Conservation (phyloP, 2,888 invertebrate species). For the Ophion slaviceki region DNA sequence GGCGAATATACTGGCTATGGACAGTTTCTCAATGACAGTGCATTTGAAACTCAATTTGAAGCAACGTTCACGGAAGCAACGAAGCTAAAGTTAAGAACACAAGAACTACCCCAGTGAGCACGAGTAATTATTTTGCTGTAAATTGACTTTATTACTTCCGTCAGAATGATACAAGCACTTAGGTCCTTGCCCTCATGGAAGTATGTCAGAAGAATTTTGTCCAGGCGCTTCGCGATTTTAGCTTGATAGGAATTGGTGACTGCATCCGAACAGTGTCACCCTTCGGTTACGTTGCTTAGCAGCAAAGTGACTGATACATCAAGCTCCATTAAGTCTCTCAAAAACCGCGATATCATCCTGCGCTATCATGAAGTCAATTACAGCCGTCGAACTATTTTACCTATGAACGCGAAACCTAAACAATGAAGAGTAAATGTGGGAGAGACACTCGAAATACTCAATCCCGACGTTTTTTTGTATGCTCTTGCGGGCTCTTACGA, state of each 20-base stretch:
- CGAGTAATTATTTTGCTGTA: background rate
- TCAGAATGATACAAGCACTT: background rate
- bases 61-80: too few species aligned
- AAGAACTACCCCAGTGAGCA: background rate
- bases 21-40: too few species aligned
- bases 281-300: conserved; percentile 7
- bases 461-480: too few species aligned
- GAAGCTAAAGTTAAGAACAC: too few species aligned
- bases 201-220: background rate
- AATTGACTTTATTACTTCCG: too few species aligned
- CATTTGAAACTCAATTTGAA: too few species aligned
- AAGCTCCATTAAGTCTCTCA: background rate
- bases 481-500: too few species aligned
- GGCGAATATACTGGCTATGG: too few species aligned
- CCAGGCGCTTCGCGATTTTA: background rate
- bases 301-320: background rate
- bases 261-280: background rate
- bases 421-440: too few species aligned
- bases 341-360: background rate
- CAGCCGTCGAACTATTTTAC: background rate
- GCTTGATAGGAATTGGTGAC: too few species aligned
- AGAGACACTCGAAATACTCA: background rate
- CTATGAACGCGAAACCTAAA: too few species aligned
- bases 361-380: background rate
- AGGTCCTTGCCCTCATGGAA: background rate